A percentile compares a stretch with the other conserved stretches of the same genome.
phyloP scores from a whole-genome alignment of 2,797 vertebrate species.

The Hyperoplus immaculatus region DNA sequence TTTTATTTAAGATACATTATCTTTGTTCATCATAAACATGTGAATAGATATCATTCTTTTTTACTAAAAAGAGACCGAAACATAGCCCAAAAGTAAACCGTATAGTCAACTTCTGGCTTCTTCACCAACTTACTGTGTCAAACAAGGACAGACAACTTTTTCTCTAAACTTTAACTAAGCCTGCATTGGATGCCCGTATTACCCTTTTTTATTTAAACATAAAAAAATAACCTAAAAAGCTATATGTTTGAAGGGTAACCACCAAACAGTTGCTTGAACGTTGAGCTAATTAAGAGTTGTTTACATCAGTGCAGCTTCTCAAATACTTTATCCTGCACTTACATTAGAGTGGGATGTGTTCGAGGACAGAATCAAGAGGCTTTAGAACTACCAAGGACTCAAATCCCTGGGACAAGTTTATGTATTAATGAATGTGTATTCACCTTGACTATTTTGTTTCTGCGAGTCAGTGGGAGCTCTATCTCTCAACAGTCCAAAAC shows the following conservation, averaged over 20 bases:
- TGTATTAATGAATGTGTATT: neutral
- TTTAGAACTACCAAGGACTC: constrained; percentile 36
- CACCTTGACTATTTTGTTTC: neutral
- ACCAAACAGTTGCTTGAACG: constrained; percentile 28
- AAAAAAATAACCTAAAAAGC: constrained; percentile 6
- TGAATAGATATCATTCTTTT: neutral
- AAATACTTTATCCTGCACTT: constrained; percentile 26
- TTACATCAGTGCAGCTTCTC: constrained; percentile 44
- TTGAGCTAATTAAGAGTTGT: constrained; percentile 50
- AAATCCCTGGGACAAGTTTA: constrained; percentile 7
- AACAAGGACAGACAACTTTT: constrained; percentile 31
- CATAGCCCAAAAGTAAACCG: neutral
- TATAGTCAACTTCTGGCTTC: neutral
- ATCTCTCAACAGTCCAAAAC: neutral
- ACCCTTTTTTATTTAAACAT: neutral
- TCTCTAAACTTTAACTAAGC: neutral
- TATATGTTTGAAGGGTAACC: constrained; percentile 15
- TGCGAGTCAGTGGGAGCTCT: neutral
- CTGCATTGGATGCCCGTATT: neutral
- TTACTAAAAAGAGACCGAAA: neutral
- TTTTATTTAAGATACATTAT: neutral
- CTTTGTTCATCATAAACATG: neutral
- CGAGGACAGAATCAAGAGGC: constrained; percentile 64
- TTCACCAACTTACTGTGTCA: neutral
- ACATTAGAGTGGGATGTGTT: constrained; percentile 29